Base-by-base conservation (phyloP, 2,113 vertebrate species). In the Caretta caretta region DNA sequence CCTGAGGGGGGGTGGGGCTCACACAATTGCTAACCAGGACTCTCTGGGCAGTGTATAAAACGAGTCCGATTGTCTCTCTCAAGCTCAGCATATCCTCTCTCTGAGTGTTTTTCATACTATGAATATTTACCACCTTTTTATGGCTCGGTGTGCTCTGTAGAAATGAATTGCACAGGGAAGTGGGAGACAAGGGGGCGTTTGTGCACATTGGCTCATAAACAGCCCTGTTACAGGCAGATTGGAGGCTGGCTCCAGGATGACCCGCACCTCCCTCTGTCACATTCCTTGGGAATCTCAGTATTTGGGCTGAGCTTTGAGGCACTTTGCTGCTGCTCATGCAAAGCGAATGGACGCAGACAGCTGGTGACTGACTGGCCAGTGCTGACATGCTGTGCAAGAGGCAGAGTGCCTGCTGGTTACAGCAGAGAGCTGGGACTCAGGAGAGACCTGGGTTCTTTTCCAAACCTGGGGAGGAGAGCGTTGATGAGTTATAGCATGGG, bases 101-200 rank as follows among this genome's bases (percentile, higher is more conserved):
- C 3, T 13, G 92, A 90, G 89, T 86, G 59, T 96, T 97, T 97
- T 83, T 88, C 93, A 29, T 84, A 42, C 92, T 57, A 82, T 97
- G 97, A 97, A 96, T 97, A 97, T 97, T 97, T 96, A 96, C 93
- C 96, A 92, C 93, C 88, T 97, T 89, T 86, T 93, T 27, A 5
- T 86, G 94, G 42, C 92, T 92, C 42, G 54, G 81, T 79, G 56
- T 81, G 7, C 4, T 92, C 93, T 90, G 88, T 89, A 97, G 93
- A 93, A 96, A 90, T 57, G 90, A 79, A 82, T 96, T 94, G 85
- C 82, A 78, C 25, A 0, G 42, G 83, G 72, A 59, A 35, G 69
- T 48, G 84, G 93, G 87, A 94, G 92, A 72, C 27, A 4, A 86
- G 91, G 31, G 72, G 80, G 9, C n/a, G 53, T 1, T 65, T 90